phyloP scores from a whole-genome alignment of 2,888 invertebrate genomes.

The Habrosyne pyritoides region DNA sequence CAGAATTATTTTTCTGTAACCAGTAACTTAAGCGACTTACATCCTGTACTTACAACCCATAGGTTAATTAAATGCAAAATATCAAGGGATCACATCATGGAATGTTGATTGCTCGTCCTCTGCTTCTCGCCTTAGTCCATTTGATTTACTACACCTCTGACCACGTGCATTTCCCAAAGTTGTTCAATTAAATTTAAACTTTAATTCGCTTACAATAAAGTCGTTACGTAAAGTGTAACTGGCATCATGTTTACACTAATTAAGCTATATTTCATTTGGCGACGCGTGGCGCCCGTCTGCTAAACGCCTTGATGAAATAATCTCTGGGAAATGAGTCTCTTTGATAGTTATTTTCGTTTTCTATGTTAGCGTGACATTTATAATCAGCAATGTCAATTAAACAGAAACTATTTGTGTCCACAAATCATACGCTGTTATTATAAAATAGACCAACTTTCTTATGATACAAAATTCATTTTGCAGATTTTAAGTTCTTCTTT shows the following conservation, averaged over 20 bases:
- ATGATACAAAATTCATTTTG: too few species aligned
- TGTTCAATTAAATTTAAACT: slow-evolving; percentile 16
- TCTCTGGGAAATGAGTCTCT: slow-evolving; percentile 53
- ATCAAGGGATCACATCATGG: slow-evolving; percentile 52
- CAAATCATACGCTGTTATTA: too few species aligned
- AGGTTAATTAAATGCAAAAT: slow-evolving; percentile 45
- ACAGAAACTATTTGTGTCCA: not conserved
- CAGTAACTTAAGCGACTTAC: slow-evolving; percentile 12
- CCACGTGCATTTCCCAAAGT: slow-evolving; percentile 43
- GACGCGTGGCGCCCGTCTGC: slow-evolving; percentile 70
- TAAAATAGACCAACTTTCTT: too few species aligned
- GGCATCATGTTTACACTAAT: slow-evolving; percentile 63
- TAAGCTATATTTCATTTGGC: slow-evolving; percentile 71
- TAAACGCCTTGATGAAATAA: slow-evolving; percentile 72
- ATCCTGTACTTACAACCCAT: slow-evolving; percentile 19
- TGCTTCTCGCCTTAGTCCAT: slow-evolving; percentile 60
- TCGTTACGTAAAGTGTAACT: slow-evolving; percentile 28
- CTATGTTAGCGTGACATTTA: slow-evolving; percentile 20
- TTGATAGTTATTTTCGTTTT: slow-evolving; percentile 55
- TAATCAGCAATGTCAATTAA: slow-evolving; percentile 13
- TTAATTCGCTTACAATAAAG: slow-evolving; percentile 37
- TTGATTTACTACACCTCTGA: slow-evolving; percentile 61
- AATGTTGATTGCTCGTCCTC: slow-evolving; percentile 70
- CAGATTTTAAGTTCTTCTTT: too few species aligned
- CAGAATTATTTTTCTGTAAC: not conserved